Base-by-base conservation (phyloP, 2,888 invertebrate species). In the Temnothorax rugatulus region DNA sequence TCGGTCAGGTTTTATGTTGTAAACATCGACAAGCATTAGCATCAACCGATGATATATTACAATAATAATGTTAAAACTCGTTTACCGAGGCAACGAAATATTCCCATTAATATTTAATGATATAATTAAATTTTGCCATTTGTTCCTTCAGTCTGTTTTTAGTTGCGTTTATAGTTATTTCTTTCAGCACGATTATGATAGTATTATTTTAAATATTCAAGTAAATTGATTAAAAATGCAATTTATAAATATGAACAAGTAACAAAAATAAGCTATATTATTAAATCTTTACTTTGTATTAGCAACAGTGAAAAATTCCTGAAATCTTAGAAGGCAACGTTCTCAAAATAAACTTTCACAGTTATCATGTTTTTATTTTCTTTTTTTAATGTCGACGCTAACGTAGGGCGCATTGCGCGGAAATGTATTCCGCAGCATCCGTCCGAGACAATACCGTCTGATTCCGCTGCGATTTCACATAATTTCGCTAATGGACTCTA, bases 401-500 rank as follows among this genome's bases (percentile, higher is more conserved):
- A 15, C 21, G 29, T n/a, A n/a, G 21, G 9, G 25, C 21, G 18
- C 8, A 74, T 44, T 15, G n/a, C 29, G 29, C 29, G 44, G 29
- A 47, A 63, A 74, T 47, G 52, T 59, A 38, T 44, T 41, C 44
- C 29, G 21, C 52, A 44, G 54, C 57, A 54, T 59, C 59, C 82
- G 74, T 57, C 54, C 59, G 15, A 21, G 81, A 66, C 77, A 79
- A 66, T 83, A 57, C 44, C 76, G 66, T 85, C 83, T 84, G 88
- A 86, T 89, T 88, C 89, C 84, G 83, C 84, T 85, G 89, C 88
- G 90, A 90, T 89, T 90, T 89, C 89, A 77, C 83, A 89, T 91
- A 92, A 92, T 92, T 91, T 89, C 77, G 88, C 90, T 92, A 92
- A 92, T 91, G 91, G 92, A 88, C 87, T 87, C 88, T 87, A 85